phyloP scores from a whole-genome alignment of 2,888 invertebrate species.

The Sinodicranocentrus sp. region DNA sequence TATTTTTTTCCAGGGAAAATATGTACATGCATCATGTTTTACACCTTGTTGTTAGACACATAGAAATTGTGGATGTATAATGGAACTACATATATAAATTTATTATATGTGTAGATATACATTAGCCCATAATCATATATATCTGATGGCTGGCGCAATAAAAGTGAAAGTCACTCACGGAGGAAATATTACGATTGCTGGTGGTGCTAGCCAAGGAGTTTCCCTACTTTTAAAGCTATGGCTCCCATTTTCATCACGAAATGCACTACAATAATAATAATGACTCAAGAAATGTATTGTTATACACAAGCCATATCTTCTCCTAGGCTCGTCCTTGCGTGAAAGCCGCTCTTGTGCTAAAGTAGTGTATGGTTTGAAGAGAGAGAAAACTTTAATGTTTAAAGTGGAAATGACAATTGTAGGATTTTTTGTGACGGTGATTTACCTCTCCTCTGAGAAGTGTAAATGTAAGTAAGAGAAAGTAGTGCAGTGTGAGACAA shows the following conservation, averaged over 20 bases:
- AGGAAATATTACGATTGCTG: constrained; percentile 56
- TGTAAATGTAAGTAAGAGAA: constrained; percentile 45
- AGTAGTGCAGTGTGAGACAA: constrained; percentile 19
- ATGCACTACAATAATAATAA: constrained; percentile 55
- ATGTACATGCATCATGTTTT: constrained; percentile 40
- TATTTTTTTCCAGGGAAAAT: constrained; percentile 15
- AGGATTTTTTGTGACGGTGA: constrained; percentile 48
- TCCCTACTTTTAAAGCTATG: constrained; percentile 42
- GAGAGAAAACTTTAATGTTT: constrained; percentile 49
- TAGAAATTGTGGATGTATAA: constrained; percentile 29
- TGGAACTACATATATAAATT: not conserved
- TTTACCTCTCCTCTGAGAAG: constrained; percentile 53
- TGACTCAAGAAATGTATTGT: not conserved
- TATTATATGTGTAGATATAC: constrained; percentile 6
- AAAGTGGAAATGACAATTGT: constrained; percentile 49
- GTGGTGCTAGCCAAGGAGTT: too few species aligned
- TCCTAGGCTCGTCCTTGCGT: too few species aligned
- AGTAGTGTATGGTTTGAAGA: not conserved
- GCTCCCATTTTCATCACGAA: constrained; percentile 59
- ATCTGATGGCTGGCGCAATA: constrained; percentile 57
- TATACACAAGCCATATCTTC: too few species aligned
- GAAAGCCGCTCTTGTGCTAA: too few species aligned
- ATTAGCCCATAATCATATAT: constrained; percentile 57
- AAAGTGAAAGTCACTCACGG: constrained; percentile 62
- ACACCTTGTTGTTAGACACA: constrained; percentile 51